These are phyloP conservation scores for Macrophya annulata DNA, from an alignment of 2,888 invertebrate genomes.

Conservation along the genomic window DNA sequence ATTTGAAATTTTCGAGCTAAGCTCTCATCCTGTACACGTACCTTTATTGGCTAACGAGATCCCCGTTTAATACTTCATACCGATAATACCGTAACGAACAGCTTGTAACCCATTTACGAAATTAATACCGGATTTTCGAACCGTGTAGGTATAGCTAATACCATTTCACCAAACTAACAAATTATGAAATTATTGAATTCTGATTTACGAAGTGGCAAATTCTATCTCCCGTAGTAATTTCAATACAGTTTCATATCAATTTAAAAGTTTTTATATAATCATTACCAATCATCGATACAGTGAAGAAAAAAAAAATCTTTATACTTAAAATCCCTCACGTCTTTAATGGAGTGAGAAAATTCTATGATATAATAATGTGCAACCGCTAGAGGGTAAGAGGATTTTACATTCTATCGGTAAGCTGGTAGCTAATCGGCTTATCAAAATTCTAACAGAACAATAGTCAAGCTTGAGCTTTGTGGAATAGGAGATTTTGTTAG, in stretches of 20 bases:
- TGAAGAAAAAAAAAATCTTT: not conserved
- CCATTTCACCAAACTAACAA: not conserved
- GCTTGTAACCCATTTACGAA: constrained; percentile 17
- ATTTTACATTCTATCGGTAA: constrained; percentile 25
- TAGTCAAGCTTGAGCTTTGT: constrained; percentile 35
- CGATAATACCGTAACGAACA: not conserved
- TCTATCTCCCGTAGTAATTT: not conserved
- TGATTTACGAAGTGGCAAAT: not conserved
- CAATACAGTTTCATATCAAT: not conserved
- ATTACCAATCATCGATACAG: not conserved
- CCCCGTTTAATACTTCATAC: not conserved
- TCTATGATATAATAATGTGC: not conserved
- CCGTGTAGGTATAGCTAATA: not conserved
- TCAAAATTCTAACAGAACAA: constrained; percentile 38
- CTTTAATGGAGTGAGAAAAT: not conserved
- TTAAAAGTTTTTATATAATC: not conserved
- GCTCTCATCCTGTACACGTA: not conserved
- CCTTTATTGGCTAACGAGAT: not conserved
- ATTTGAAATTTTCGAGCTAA: not conserved
- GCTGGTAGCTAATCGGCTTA: constrained; percentile 33
- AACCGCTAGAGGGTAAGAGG: constrained; percentile 18
- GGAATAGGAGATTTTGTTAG: constrained; percentile 33
- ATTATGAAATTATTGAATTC: constrained; percentile 7
- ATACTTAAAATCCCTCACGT: not conserved
- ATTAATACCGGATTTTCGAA: not conserved